A percentile compares a stretch with the other conserved stretches of the same genome.
phyloP scores from a whole-genome alignment of 2,113 vertebrate genomes.

The Sylvilagus bachmani region DNA sequence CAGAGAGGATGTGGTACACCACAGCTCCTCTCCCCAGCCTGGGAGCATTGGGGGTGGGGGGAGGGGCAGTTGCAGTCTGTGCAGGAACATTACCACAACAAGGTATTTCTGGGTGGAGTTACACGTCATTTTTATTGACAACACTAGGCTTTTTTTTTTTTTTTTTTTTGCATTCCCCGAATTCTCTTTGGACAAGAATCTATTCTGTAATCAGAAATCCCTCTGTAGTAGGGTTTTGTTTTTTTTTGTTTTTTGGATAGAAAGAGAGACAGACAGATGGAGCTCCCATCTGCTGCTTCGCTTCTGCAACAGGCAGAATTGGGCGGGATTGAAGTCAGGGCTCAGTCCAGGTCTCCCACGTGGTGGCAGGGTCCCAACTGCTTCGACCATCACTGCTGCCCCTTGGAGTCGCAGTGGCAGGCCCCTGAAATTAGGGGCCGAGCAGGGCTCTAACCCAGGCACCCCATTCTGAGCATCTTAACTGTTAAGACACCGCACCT shows the following conservation, averaged over 20 bases:
- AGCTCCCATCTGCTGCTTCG: too few species aligned
- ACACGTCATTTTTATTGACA: slow-evolving; percentile 18
- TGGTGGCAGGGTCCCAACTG: too few species aligned
- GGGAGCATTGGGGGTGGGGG: neutral
- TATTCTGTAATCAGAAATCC: slow-evolving; percentile 6
- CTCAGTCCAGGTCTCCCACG: too few species aligned
- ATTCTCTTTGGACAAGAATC: slow-evolving; percentile 20
- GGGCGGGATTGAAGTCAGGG: too few species aligned
- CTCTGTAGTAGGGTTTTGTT: neutral
- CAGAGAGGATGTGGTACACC: neutral
- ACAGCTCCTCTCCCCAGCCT: neutral
- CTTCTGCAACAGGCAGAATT: too few species aligned
- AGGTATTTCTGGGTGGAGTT: neutral
- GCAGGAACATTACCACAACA: slow-evolving; percentile 41
- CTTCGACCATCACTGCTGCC: too few species aligned
- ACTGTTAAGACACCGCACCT: too few species aligned
- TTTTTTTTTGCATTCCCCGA: neutral
- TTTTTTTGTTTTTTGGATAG: too few species aligned
- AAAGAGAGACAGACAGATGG: neutral
- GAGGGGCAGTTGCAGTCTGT: neutral
- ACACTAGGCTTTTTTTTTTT: neutral
- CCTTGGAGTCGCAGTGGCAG: too few species aligned
- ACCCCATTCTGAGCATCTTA: too few species aligned
- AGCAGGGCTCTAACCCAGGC: too few species aligned
- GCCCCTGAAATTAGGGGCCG: too few species aligned